Conservation (phyloP, 2,113 vertebrate genomes). For the Lathamus discolor region DNA sequence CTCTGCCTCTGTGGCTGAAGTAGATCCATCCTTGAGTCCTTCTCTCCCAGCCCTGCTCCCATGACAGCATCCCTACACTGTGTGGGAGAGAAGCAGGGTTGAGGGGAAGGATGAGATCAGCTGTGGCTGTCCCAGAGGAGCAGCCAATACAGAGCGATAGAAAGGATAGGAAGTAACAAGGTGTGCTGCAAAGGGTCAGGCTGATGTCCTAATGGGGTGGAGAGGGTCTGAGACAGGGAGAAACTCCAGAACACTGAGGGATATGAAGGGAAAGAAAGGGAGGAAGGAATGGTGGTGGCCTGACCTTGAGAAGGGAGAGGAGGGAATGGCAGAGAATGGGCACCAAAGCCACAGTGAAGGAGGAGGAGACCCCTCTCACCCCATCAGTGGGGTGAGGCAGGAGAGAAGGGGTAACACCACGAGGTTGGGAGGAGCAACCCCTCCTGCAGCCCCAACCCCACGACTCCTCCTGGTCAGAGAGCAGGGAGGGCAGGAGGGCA, state of each 20-base stretch:
- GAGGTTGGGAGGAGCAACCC: background rate
- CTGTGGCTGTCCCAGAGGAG: background rate
- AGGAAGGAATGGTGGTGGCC: background rate
- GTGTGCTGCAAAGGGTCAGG: background rate
- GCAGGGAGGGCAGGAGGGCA: background rate
- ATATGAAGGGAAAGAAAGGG: background rate
- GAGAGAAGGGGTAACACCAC: background rate
- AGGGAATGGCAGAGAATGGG: background rate
- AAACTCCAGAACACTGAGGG: background rate
- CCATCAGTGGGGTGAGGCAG: background rate
- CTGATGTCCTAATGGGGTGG: fast-evolving
- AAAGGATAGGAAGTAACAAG: background rate
- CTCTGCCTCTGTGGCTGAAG: background rate
- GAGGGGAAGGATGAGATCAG: background rate
- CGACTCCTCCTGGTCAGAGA: background rate
- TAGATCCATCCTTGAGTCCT: background rate
- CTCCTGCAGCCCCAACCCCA: background rate
- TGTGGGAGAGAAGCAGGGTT: background rate
- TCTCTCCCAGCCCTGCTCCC: background rate
- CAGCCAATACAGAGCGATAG: fast-evolving
- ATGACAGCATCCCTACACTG: fast-evolving
- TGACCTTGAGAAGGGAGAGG: background rate
- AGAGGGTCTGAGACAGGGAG: background rate
- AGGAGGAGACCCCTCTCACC: background rate
- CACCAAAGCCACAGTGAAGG: background rate